A percentile compares a stretch with the other conserved stretches of the same genome.
These are phyloP conservation scores for Dasyurus viverrinus DNA, from an alignment of 2,113 vertebrate genomes.

Conservation along the genomic window DNA sequence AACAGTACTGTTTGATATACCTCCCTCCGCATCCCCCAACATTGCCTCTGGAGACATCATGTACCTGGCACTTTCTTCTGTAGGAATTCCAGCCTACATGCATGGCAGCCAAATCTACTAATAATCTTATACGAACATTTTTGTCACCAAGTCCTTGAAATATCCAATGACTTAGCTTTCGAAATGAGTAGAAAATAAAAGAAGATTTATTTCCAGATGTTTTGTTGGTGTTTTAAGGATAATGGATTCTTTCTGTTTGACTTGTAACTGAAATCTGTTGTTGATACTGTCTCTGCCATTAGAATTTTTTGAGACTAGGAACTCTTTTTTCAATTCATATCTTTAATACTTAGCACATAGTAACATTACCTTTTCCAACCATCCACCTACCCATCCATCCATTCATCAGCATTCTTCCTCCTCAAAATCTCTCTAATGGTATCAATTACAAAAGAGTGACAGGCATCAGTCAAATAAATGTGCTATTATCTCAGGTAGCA, in stretches of 20 bases:
- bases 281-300: not conserved
- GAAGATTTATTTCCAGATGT: not conserved
- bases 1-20: not conserved
- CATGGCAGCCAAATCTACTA: not conserved
- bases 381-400: no score
- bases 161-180: not conserved
- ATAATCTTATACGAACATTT: not conserved
- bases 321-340: not conserved
- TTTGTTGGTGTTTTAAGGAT: not conserved
- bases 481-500: not conserved
- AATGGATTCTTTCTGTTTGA: not conserved
- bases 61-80: not conserved
- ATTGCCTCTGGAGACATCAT: not conserved
- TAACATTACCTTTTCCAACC: not conserved
- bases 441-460: constrained; percentile 45
- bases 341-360: not conserved
- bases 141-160: not conserved
- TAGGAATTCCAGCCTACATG: not conserved
- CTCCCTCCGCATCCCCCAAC: not conserved
- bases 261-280: not conserved
- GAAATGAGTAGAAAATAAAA: not conserved
- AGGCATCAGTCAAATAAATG: constrained; percentile 2
- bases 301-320: not conserved
- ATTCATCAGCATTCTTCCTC: not conserved
- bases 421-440: constrained; percentile 28